Evolutionary conservation across 2,888 invertebrate genomes (phyloP), one percentile per base, ranked within the genome.

Genomic region (Celastrina argiolus): DNA sequence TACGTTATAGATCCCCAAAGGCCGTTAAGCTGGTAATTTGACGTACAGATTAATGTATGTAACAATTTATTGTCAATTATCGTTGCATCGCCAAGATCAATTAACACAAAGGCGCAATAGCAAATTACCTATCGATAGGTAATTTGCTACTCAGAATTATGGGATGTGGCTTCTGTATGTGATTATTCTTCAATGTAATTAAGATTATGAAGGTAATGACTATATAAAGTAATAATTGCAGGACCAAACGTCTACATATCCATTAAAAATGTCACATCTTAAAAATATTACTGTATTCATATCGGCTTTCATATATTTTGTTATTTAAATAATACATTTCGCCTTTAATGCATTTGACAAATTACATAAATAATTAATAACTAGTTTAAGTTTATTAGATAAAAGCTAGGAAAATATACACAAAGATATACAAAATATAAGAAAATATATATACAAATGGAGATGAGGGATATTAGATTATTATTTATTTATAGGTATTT

Each of bases 61-160:
- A 84, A 87, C 88, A 86, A 88, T 90, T 89, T 90, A 90, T 87
- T 80, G 90, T 84, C 88, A 87, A 90, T 90, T 89, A 89, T 83
- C 82, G 86, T 84, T n/a, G n/a, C n/a, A n/a, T 81, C 79, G 79
- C 78, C 79, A 82, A 81, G 87, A 88, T 87, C 89, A 85, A 89
- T 90, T 90, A 89, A 87, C 87, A 85, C 85, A 82, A 84, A 86
- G 83, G 83, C 79, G 78, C 81, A 81, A 86, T 85, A 84, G 87
- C 87, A 87, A 88, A 88, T 90, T 87, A 89, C 84, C 81, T 81
- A 77, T 77, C 77, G 79, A 83, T 73, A 70, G 68, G 70, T 82
- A 72, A 75, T 81, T 82, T 78, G 61, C 18, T 61, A 36, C 36
- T 36, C 36, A 39, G 22, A 61, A 16, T 59, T 34, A 59, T 34